These are phyloP conservation scores for Alviniconcha marisindica DNA, from an alignment of 1,140 invertebrate species.

Conservation along the genomic window DNA sequence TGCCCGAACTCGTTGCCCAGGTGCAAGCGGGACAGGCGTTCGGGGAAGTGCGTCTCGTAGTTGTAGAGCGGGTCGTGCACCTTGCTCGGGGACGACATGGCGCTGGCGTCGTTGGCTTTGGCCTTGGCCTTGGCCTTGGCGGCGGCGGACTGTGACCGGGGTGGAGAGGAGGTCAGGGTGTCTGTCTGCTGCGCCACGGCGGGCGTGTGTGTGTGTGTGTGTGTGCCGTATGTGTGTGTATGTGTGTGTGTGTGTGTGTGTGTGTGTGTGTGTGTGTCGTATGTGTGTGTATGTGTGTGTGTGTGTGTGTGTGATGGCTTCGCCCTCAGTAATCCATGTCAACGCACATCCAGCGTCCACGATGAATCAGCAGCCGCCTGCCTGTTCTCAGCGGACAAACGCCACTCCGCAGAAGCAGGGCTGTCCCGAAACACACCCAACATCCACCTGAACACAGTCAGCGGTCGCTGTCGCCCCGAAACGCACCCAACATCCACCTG, in stretches of 20 bases:
- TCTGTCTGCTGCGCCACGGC: no score
- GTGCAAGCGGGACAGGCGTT: constrained; percentile 81
- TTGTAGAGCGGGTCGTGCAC: constrained; percentile 73
- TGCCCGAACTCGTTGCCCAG: constrained; percentile 62
- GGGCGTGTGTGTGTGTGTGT: constrained; percentile 7
- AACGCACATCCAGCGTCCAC: no score
- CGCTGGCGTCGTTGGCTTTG: background rate
- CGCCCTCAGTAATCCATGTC: no score
- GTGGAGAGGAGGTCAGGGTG: background rate
- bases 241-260: background rate
- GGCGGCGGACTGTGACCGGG: background rate
- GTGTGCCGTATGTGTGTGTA: constrained; percentile 9
- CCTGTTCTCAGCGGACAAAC: no score
- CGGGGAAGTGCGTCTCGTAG: constrained; percentile 85
- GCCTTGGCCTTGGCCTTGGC: background rate
- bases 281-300: no score
- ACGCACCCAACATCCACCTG: no score
- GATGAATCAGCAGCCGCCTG: no score
- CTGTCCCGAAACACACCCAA: no score
- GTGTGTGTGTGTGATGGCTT: no score
- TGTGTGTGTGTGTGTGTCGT: constrained; percentile 5
- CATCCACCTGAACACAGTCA: no score
- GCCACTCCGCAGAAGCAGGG: no score
- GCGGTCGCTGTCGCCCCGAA: no score
- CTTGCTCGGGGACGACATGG: constrained; percentile 50